Percentiles rank a stretch among this genome's conserved stretches.
These are phyloP conservation scores for Eristalis pertinax DNA, from an alignment of 2,888 invertebrate genomes.

Conservation along the genomic window DNA sequence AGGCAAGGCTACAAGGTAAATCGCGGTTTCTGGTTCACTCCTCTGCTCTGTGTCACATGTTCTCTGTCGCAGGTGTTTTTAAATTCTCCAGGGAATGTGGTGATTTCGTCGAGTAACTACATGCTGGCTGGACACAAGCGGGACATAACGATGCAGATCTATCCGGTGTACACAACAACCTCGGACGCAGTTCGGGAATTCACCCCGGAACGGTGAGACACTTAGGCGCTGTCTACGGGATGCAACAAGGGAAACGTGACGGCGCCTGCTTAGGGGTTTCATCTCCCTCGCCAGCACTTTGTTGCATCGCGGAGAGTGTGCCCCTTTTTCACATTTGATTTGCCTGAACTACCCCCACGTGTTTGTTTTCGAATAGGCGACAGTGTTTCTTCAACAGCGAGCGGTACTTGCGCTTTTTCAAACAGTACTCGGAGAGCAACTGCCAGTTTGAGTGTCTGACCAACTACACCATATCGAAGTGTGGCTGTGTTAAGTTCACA, in stretches of 20 bases:
- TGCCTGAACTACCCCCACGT: not conserved
- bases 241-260: too few relatives aligned
- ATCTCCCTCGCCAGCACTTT: too few relatives aligned
- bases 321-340: not conserved
- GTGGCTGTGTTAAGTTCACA: slow-evolving; percentile 87
- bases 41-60: not conserved
- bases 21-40: not conserved
- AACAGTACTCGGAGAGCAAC: slow-evolving; percentile 87
- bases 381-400: slow-evolving; percentile 87
- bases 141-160: slow-evolving; percentile 86
- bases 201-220: slow-evolving; percentile 80
- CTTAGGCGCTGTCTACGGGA: too few relatives aligned
- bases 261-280: too few relatives aligned
- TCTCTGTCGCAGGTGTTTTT: slow-evolving; percentile 76
- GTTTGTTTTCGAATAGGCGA: slow-evolving; percentile 79
- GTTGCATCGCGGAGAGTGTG: too few relatives aligned
- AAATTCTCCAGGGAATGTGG: slow-evolving; percentile 80
- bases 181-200: slow-evolving; percentile 85
- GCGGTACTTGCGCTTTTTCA: slow-evolving; percentile 85
- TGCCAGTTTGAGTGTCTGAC: slow-evolving; percentile 88
- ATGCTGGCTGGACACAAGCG: slow-evolving; percentile 79
- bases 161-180: slow-evolving; percentile 89
- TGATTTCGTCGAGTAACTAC: slow-evolving; percentile 79
- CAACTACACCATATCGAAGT: slow-evolving; percentile 85
- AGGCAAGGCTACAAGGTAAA: slow-evolving; percentile 87